phyloP scores from a whole-genome alignment of 2,113 vertebrate genomes.

The Pimephales promelas region DNA sequence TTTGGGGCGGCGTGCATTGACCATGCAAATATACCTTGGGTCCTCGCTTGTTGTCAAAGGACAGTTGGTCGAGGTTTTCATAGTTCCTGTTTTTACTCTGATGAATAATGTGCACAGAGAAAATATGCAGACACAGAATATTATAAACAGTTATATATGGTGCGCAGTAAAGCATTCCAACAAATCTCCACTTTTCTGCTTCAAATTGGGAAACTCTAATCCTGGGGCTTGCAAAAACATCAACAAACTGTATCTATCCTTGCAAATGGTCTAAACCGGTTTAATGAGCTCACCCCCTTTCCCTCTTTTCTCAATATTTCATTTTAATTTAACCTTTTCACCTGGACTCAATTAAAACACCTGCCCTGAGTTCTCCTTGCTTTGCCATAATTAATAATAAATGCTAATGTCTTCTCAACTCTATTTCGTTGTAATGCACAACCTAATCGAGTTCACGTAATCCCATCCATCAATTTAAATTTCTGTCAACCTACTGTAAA shows the following conservation, averaged over 20 bases:
- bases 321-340: slow-evolving; percentile 7
- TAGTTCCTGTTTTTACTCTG: slow-evolving; percentile 99
- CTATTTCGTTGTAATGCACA: slow-evolving; percentile 5
- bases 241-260: slow-evolving; percentile 41
- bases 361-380: not conserved
- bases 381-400: slow-evolving; percentile 9
- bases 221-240: slow-evolving; percentile 92
- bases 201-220: slow-evolving; percentile 90
- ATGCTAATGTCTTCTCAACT: not conserved
- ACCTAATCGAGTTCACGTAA: not conserved
- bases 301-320: not conserved
- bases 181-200: slow-evolving; percentile 98
- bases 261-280: slow-evolving; percentile 1
- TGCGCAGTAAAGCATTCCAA: slow-evolving; percentile 99
- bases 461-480: slow-evolving; percentile 29
- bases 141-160: slow-evolving; percentile 99
- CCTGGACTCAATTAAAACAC: slow-evolving; percentile 12
- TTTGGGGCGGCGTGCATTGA: slow-evolving; percentile 98
- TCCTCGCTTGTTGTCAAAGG: slow-evolving; percentile 99
- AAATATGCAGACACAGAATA: slow-evolving; percentile 99
- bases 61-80: slow-evolving; percentile 99
- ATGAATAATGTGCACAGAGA: slow-evolving; percentile 99
- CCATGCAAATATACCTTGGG: slow-evolving; percentile 99
- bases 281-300: not conserved
- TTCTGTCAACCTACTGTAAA: slow-evolving; percentile 6